Evolutionary conservation across 1,140 invertebrate species (phyloP), one percentile per base, ranked within the genome.

Genomic region (Anastatus disparis): DNA sequence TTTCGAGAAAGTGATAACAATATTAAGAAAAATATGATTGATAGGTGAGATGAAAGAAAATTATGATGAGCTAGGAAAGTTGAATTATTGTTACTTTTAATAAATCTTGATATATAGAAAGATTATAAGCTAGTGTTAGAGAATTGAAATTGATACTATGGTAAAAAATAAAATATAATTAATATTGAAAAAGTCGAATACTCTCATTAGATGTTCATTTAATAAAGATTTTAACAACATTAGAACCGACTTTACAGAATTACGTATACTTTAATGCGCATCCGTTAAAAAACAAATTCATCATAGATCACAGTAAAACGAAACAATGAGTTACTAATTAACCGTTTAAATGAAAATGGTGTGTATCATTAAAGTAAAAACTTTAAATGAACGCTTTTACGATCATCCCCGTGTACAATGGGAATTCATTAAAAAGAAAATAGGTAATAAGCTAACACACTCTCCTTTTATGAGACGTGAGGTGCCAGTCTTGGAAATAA

Each of bases 371-470:
- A 56, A 44, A 40, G 38, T 44, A 44, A 29, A 29, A 56, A 46
- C 24, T 50, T 10, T 3, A 56, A 55, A 44, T 46, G 31, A 22
- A 12, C 40, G 29, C 35, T 53, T n/a, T 17, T 64, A 42, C 17
- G 48, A 50, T 52, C 8, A 26, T 52, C 24, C 35, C 46, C 38
- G 4, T n/a, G n/a, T 50, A 40, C 31, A 31, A 55, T 66, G 52
- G 17, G n/a, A 66, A 66, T 56, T 67, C 26, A 46, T 56, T 55
- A 55, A 31, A 65, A 55, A 53, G 38, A 58, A 67, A 44, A 29
- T n/a, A 22, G 3, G 31, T 22, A 20, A 55, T 44, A 20, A 42
- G 38, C 17, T 12, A 20, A 24, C n/a, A 13, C 10, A n/a, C n/a
- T n/a, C n/a, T n/a, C n/a, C n/a, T n/a, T 65, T 55, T 55, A 65